These are phyloP conservation scores for Etheostoma cragini DNA, from an alignment of 2,113 vertebrate species.

Conservation along the genomic window DNA sequence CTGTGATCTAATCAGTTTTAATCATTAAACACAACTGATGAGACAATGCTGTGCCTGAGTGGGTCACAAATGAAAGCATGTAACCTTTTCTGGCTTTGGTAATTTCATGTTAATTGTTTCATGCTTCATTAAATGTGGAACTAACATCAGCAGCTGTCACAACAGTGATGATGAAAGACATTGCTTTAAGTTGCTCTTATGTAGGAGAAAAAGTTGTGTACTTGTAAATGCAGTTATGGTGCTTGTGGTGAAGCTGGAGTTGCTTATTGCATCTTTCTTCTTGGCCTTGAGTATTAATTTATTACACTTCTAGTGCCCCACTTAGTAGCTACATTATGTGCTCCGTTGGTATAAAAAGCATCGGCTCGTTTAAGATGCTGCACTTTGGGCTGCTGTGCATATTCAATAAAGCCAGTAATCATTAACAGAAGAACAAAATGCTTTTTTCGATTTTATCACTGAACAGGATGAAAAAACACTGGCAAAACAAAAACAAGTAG, in stretches of 20 bases:
- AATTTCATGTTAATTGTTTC: constrained; percentile 68
- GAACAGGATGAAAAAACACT: constrained; percentile 73
- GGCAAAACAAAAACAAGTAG: constrained; percentile 82
- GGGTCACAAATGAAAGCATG: constrained; percentile 54
- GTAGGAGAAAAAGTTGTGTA: constrained; percentile 17
- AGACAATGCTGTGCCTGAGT: constrained; percentile 58
- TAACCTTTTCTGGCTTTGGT: constrained; percentile 64
- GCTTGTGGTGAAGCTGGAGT: constrained; percentile 34
- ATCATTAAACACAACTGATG: constrained; percentile 64
- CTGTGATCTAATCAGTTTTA: constrained; percentile 59
- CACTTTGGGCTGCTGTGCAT: constrained; percentile 53
- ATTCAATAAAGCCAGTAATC: constrained; percentile 61
- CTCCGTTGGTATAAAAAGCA: constrained; percentile 32
- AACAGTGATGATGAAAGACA: constrained; percentile 58
- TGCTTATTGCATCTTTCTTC: constrained; percentile 43
- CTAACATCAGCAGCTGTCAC: constrained; percentile 63
- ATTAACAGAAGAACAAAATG: constrained; percentile 72
- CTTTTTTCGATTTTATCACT: constrained; percentile 76
- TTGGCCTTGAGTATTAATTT: constrained; percentile 65
- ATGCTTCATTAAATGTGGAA: constrained; percentile 67
- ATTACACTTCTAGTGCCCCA: constrained; percentile 69
- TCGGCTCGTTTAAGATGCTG: constrained; percentile 37
- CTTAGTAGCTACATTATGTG: constrained; percentile 50
- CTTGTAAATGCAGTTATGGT: constrained; percentile 18
- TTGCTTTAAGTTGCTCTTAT: constrained; percentile 44